Percentiles rank a stretch among this genome's conserved stretches.
Conservation (phyloP, 2,113 vertebrate genomes). For the Mixornis gularis region DNA sequence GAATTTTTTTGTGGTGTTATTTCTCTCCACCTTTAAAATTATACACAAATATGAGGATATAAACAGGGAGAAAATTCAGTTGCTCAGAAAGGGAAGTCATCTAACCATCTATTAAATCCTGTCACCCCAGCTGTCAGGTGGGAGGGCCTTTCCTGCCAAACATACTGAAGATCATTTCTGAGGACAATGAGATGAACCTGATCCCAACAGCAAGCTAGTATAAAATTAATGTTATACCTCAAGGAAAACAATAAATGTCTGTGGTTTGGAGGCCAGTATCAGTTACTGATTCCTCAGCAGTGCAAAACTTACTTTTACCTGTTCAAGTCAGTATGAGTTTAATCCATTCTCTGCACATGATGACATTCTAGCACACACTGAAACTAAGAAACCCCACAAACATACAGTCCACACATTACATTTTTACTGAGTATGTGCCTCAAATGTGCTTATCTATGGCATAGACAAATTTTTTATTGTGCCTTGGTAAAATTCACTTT, state of each 20-base stretch:
- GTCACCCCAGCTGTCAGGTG: not conserved
- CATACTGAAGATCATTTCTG: not conserved
- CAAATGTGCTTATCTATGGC: not conserved
- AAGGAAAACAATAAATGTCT: not conserved
- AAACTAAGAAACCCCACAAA: not conserved
- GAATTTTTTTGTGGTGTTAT: not conserved
- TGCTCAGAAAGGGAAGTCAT: not conserved
- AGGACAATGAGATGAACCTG: not conserved
- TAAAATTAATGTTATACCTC: not conserved
- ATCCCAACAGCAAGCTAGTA: not conserved
- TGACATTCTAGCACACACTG: not conserved
- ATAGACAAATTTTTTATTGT: not conserved
- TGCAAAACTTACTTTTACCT: not conserved
- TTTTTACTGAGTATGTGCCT: not conserved
- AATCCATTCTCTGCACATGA: not conserved
- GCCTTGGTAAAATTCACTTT: not conserved
- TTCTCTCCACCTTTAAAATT: not conserved
- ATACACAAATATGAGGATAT: not conserved
- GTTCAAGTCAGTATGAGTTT: not conserved
- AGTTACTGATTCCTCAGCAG: not conserved
- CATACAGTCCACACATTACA: fast-evolving
- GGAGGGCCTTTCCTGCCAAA: not conserved
- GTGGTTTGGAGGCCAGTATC: not conserved
- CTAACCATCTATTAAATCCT: not conserved
- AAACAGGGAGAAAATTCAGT: not conserved